phyloP scores from a whole-genome alignment of 2,797 vertebrate genomes.

The Eremophila alpestris region DNA sequence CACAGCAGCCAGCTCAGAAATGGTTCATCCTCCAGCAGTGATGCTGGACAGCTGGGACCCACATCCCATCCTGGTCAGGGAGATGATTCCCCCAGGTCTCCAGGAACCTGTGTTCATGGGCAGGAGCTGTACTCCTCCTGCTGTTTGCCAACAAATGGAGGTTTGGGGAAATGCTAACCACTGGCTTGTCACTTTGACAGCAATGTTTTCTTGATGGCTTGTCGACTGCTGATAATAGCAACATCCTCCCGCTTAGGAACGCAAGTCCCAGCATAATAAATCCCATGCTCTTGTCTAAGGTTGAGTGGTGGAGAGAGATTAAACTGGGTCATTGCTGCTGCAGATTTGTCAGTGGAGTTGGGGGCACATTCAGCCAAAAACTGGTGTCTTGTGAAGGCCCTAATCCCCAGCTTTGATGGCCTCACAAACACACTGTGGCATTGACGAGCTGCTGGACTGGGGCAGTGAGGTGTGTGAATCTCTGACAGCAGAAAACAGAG shows the following conservation, averaged over 20 bases:
- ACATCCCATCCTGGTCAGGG: accelerated
- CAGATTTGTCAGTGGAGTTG: neutral
- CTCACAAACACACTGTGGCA: neutral
- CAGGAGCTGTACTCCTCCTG: neutral
- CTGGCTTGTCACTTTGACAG: conserved; percentile 43
- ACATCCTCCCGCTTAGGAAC: neutral
- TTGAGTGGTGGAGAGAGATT: neutral
- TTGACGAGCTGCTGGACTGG: neutral
- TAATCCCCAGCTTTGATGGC: neutral
- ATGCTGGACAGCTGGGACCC: neutral
- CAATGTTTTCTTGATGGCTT: conserved; percentile 36
- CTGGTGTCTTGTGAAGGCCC: neutral
- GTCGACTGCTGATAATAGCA: conserved; percentile 39
- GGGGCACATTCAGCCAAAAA: neutral
- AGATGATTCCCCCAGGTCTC: neutral
- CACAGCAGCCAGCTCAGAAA: neutral
- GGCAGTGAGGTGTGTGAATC: neutral
- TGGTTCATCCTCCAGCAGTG: neutral
- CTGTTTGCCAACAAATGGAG: neutral
- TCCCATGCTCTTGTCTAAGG: neutral
- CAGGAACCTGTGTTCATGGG: neutral
- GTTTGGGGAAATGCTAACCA: neutral
- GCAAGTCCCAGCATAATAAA: conserved; percentile 42
- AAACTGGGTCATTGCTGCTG: conserved; percentile 14
- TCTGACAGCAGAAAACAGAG: neutral